phyloP scores from a whole-genome alignment of 2,797 vertebrate species.

The Enteromius paludinosus region DNA sequence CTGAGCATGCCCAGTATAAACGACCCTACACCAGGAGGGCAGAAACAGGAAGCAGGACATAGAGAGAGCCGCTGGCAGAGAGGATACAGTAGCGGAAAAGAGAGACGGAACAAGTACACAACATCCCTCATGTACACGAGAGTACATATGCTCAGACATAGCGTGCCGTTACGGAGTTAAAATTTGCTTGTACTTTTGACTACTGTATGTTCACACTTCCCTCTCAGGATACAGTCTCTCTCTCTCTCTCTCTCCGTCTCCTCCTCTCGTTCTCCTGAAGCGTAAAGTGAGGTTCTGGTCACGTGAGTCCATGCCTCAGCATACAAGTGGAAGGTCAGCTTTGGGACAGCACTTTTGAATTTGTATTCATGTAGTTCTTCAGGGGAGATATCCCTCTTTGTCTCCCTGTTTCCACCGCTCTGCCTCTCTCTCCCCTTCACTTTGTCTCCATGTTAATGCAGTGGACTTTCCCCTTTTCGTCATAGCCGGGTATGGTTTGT shows the following conservation, averaged over 20 bases:
- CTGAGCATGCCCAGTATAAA: conserved; percentile 65
- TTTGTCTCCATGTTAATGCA: conserved; percentile 85
- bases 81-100: conserved; percentile 46
- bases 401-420: conserved; percentile 52
- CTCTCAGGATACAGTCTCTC: conserved; percentile 40
- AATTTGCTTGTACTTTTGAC: conserved; percentile 50
- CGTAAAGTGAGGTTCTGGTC: conserved; percentile 55
- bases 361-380: conserved; percentile 51
- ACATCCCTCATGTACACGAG: conserved; percentile 54
- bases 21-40: conserved; percentile 70
- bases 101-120: conserved; percentile 63
- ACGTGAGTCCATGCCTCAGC: conserved; percentile 50
- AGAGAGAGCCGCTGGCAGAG: conserved; percentile 44
- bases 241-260: conserved; percentile 14
- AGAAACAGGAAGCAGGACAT: conserved; percentile 46
- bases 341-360: conserved; percentile 53
- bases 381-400: conserved; percentile 39
- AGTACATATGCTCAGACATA: conserved; percentile 50
- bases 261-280: conserved; percentile 49
- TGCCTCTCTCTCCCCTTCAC: conserved; percentile 64
- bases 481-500: conserved; percentile 84
- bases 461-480: conserved; percentile 81
- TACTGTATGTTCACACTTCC: conserved; percentile 29
- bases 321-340: conserved; percentile 55
- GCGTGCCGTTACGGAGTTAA: conserved; percentile 25